Evolutionary conservation across 1,140 invertebrate genomes (phyloP).

Genomic region (Drosophila pandora): DNA sequence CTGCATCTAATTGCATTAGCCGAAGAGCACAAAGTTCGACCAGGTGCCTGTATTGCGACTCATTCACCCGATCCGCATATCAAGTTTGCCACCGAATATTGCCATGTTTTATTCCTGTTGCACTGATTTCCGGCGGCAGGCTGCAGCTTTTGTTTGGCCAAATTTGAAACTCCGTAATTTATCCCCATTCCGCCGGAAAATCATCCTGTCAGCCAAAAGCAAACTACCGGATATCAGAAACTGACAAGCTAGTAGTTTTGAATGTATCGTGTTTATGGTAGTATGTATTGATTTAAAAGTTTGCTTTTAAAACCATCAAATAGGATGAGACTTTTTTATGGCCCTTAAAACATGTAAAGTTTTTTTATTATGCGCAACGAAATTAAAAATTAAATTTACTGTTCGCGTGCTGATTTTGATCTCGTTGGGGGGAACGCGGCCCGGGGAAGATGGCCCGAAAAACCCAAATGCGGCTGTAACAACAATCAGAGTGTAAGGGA

Average conservation of each 20-base stretch:
- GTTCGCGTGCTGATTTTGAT: constrained; percentile 56
- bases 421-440: constrained; percentile 38
- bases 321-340: neutral
- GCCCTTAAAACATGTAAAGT: constrained; percentile 9
- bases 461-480: constrained; percentile 33
- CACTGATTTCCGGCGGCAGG: neutral
- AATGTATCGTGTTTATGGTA: no score
- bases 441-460: constrained; percentile 26
- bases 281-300: no score
- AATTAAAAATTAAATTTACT: constrained; percentile 76
- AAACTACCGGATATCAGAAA: neutral
- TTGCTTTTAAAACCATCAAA: no score
- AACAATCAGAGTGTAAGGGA: constrained; percentile 29
- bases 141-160: neutral
- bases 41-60: constrained; percentile 38
- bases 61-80: constrained; percentile 16
- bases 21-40: constrained; percentile 4
- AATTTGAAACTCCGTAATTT: constrained; percentile 18
- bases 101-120: constrained; percentile 5
- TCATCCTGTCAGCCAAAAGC: neutral
- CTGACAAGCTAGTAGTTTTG: neutral
- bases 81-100: constrained; percentile 1
- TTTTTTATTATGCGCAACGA: constrained; percentile 73
- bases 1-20: constrained; percentile 48
- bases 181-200: neutral